These are phyloP conservation scores for Chaenogobius annularis DNA, from an alignment of 2,113 vertebrate species.

Conservation along the genomic window DNA sequence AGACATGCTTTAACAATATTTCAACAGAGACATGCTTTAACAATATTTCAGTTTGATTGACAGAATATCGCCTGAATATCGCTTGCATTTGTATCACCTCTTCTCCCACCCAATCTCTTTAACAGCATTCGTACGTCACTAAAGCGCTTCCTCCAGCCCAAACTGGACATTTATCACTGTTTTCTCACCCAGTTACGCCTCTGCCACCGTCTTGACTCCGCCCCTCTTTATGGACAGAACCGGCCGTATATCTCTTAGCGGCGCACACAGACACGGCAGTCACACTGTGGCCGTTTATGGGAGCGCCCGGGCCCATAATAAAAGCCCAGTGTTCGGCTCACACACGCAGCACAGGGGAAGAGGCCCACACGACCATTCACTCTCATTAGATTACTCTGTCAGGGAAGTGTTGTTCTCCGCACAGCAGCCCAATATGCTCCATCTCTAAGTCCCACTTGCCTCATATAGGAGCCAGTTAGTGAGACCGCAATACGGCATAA, in stretches of 20 bases:
- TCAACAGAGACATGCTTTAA: background rate
- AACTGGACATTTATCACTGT: slow-evolving; percentile 42
- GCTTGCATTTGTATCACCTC: too few relatives aligned
- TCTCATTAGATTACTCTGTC: slow-evolving; percentile 49
- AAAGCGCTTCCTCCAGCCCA: slow-evolving; percentile 43
- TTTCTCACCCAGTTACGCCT: slow-evolving; percentile 23
- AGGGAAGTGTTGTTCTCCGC: slow-evolving; percentile 45
- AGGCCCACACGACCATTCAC: slow-evolving; percentile 56
- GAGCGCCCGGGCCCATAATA: slow-evolving; percentile 64
- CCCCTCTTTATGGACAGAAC: slow-evolving; percentile 48
- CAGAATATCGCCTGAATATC: too few relatives aligned
- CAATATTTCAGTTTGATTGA: too few relatives aligned
- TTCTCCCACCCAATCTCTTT: slow-evolving; percentile 54
- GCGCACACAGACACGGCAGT: slow-evolving; percentile 37
- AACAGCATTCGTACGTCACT: slow-evolving; percentile 54
- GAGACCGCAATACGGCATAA: slow-evolving; percentile 22
- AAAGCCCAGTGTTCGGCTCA: slow-evolving; percentile 66
- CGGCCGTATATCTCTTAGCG: slow-evolving; percentile 47
- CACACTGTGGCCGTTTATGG: slow-evolving; percentile 67
- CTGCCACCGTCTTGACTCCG: slow-evolving; percentile 36
- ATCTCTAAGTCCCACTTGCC: slow-evolving; percentile 3
- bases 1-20: background rate
- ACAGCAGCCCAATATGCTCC: slow-evolving; percentile 15
- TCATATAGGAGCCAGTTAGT: background rate
- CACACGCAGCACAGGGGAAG: slow-evolving; percentile 31